Evolutionary conservation across 2,888 invertebrate species (phyloP), one percentile per base, ranked within the genome.

Genomic region (Macrophya alboannulata): DNA sequence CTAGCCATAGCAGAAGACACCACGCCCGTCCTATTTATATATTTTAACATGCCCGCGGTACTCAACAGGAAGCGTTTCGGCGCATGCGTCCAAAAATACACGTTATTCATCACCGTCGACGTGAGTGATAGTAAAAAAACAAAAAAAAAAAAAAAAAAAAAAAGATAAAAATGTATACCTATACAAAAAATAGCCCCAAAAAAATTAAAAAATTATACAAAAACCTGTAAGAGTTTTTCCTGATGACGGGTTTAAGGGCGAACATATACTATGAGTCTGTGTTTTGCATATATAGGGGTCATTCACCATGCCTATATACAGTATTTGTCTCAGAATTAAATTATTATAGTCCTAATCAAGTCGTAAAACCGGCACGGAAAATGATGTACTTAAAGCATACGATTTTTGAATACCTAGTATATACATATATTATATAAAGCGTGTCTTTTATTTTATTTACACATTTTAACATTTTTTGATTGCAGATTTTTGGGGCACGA

Each of bases 401-500:
- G 40, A 37, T 59, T 40, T 21, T 40, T 10, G 4, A n/a, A 15
- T 21, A 40, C 10, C 15, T 31, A 51, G 81, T 43, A 85, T 48
- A n/a, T n/a, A n/a, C n/a, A n/a, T n/a, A n/a, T n/a, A n/a, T n/a
- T n/a, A n/a, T n/a, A n/a, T n/a, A n/a, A n/a, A n/a, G n/a, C n/a
- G n/a, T n/a, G n/a, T n/a, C n/a, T n/a, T n/a, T n/a, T n/a, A n/a
- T n/a, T 17, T 62, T 48, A 76, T 84, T 43, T 55, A 81, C 43
- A 21, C 62, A 21, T 51, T 81, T 40, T n/a, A 12, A 45, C 85
- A 85, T 79, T 68, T 72, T 86, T 77, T 86, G 86, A 86, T 92
- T 91, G 48, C 91, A 92, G 92, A 92, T 92, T 90, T 90, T 92
- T 88, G 90, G 89, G 86, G 87, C 89, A 90, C 89, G 90, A 86